Conservation (phyloP, 2,797 vertebrate species). For the Eurystomus glaucurus region DNA sequence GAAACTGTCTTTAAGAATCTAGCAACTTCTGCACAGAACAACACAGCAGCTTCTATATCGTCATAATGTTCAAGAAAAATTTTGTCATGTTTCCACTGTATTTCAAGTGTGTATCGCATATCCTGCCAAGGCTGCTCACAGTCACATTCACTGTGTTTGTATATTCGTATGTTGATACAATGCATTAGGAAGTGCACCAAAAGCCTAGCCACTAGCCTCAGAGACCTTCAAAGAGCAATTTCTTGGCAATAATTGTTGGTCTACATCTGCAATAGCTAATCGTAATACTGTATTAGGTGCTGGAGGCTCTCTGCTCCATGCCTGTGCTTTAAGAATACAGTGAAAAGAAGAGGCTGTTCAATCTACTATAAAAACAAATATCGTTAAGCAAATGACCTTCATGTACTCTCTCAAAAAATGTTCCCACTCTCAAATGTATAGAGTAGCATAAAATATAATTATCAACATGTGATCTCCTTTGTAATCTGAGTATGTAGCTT, state of each 20-base stretch:
- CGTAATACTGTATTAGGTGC: not conserved
- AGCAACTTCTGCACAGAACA: not conserved
- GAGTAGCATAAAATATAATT: slow-evolving; percentile 56
- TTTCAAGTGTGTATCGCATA: not conserved
- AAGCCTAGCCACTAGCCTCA: not conserved
- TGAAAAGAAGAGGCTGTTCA: not conserved
- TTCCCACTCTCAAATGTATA: not conserved
- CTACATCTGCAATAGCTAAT: not conserved
- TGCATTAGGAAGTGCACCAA: not conserved
- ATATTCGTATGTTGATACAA: not conserved
- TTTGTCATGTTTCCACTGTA: not conserved
- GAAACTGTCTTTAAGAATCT: not conserved
- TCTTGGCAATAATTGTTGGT: not conserved
- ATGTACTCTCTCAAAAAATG: not conserved
- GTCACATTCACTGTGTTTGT: accelerated
- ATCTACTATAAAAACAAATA: slow-evolving; percentile 24
- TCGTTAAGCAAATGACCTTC: not conserved
- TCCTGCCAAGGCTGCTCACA: not conserved
- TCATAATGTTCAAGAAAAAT: not conserved
- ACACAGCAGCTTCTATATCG: not conserved
- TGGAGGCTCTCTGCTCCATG: not conserved
- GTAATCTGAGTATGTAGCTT: not conserved
- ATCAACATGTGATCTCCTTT: not conserved
- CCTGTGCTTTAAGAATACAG: not conserved
- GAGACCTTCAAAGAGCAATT: not conserved